Evolutionary conservation across 2,888 invertebrate species (phyloP).

Genomic region (Pristionchus maxplancki): DNA sequence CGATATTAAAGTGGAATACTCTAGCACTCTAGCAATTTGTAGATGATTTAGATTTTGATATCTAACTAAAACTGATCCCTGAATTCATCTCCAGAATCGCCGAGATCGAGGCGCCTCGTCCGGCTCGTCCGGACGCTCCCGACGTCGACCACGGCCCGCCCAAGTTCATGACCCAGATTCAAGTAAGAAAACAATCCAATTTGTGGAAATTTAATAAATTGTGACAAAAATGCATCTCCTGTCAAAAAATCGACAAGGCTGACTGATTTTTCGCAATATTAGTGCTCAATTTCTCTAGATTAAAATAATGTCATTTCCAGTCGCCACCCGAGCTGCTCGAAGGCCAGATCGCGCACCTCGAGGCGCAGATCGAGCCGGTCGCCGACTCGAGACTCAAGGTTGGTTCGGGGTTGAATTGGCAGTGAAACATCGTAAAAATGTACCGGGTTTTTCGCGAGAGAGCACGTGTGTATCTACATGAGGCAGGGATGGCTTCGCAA

Average conservation of each 20-base stretch:
- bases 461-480: too few relatives aligned
- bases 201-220: too few relatives aligned
- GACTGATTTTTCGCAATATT: too few relatives aligned
- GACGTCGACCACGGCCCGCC: constrained; percentile 87
- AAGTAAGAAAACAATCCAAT: too few relatives aligned
- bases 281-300: constrained; percentile 79
- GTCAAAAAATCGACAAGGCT: too few relatives aligned
- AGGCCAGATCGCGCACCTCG: constrained; percentile 96
- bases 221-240: too few relatives aligned
- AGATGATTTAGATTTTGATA: constrained; percentile 51
- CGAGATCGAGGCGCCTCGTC: constrained; percentile 74
- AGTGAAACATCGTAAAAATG: too few relatives aligned
- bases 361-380: constrained; percentile 92
- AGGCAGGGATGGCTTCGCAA: too few relatives aligned
- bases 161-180: constrained; percentile 90
- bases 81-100: constrained; percentile 80
- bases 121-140: constrained; percentile 78
- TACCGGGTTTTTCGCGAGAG: too few relatives aligned
- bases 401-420: too few relatives aligned
- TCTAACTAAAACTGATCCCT: constrained; percentile 76
- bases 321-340: constrained; percentile 88
- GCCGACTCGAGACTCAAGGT: constrained; percentile 85
- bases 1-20: too few relatives aligned
- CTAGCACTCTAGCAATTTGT: too few relatives aligned
- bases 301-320: constrained; percentile 77